phyloP scores from a whole-genome alignment of 2,888 invertebrate genomes.

The Seladonia tumulorum region DNA sequence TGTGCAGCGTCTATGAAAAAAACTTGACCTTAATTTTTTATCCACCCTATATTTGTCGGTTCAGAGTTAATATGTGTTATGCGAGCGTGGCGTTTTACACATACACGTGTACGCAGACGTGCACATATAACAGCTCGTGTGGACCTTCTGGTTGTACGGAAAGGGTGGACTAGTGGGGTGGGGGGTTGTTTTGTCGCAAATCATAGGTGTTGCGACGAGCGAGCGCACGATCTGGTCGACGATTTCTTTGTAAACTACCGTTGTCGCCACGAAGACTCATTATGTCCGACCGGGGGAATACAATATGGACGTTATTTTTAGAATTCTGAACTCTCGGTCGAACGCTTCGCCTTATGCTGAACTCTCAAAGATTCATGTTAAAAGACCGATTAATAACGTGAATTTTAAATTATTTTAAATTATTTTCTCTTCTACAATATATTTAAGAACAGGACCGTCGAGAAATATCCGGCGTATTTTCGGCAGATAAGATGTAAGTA shows the following conservation, averaged over 20 bases:
- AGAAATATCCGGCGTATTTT: too few species aligned
- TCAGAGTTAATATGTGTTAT: slow-evolving; percentile 20
- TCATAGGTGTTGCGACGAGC: slow-evolving; percentile 73
- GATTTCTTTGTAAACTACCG: slow-evolving; percentile 72
- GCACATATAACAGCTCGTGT: slow-evolving; percentile 39
- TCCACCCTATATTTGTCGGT: slow-evolving; percentile 29
- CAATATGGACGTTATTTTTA: slow-evolving; percentile 66
- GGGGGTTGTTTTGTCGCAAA: slow-evolving; percentile 71
- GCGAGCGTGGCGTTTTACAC: slow-evolving; percentile 15
- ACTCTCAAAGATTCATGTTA: slow-evolving; percentile 14
- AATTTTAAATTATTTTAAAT: neutral
- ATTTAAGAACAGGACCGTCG: too few species aligned
- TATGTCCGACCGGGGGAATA: slow-evolving; percentile 60
- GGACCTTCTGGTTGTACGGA: slow-evolving; percentile 49
- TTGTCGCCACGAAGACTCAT: slow-evolving; percentile 73
- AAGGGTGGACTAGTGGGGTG: slow-evolving; percentile 17
- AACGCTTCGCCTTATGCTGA: slow-evolving; percentile 20
- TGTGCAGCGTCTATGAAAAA: neutral
- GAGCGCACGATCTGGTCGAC: slow-evolving; percentile 67
- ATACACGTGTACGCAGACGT: neutral
- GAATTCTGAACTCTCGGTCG: slow-evolving; percentile 50
- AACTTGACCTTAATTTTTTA: slow-evolving; percentile 11
- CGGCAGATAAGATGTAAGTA: too few species aligned
- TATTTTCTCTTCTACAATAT: neutral
- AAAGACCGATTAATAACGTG: slow-evolving; percentile 5